Evolutionary conservation across 1,140 invertebrate genomes (phyloP).

Genomic region (Ceratina australensis): DNA sequence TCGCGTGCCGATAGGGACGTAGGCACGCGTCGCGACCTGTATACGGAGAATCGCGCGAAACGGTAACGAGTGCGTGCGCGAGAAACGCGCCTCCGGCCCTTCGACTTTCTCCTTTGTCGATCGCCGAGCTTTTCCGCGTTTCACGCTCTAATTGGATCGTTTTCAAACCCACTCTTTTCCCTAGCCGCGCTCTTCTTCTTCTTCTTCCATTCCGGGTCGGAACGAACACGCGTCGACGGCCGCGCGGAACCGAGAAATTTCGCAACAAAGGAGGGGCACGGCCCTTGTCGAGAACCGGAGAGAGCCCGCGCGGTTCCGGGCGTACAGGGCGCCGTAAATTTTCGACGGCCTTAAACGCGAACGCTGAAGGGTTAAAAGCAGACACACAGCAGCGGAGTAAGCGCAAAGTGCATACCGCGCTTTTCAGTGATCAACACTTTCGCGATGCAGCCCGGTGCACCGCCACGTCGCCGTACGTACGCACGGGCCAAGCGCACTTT

Average conservation of each 20-base stretch:
- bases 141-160: conserved; percentile 28
- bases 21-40: too few species aligned
- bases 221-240: conserved; percentile 37
- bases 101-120: not conserved
- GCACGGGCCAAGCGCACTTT: conserved; percentile 41
- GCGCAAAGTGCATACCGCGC: conserved; percentile 40
- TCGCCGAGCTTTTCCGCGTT: conserved; percentile 17
- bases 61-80: too few species aligned
- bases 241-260: conserved; percentile 39
- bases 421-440: conserved; percentile 49
- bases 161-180: conserved; percentile 30
- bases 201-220: conserved; percentile 1
- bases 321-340: conserved; percentile 48
- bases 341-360: conserved; percentile 56
- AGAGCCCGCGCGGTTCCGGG: conserved; percentile 18
- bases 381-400: conserved; percentile 45
- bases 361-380: conserved; percentile 41
- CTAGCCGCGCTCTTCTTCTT: conserved; percentile 3
- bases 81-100: not conserved
- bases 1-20: conserved; percentile 12
- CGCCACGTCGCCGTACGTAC: conserved; percentile 27
- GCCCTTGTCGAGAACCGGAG: too few species aligned
- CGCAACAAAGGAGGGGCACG: conserved; percentile 45
- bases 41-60: too few species aligned
- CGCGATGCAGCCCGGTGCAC: conserved; percentile 1